Evolutionary conservation across 2,888 invertebrate species (phyloP).

Genomic region (Harpalus rubripes): DNA sequence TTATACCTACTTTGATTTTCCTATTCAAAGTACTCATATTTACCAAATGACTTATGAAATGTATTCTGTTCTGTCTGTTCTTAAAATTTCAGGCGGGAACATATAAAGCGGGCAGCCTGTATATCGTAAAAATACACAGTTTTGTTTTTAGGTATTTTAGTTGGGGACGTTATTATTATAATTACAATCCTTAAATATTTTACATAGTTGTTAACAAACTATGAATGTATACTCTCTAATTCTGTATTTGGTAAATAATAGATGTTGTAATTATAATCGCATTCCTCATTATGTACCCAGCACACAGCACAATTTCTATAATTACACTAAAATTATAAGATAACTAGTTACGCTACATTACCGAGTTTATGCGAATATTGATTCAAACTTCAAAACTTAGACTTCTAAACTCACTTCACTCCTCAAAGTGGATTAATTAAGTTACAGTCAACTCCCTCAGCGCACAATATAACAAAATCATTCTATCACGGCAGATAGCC

Average conservation of each 20-base stretch:
- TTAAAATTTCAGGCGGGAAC: too few relatives aligned
- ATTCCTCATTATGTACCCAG: neutral
- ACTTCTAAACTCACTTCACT: slow-evolving; percentile 16
- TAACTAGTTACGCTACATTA: neutral
- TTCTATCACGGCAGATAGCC: neutral
- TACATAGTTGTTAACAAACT: neutral
- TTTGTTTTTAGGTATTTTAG: too few relatives aligned
- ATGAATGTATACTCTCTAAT: neutral
- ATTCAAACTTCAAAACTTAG: slow-evolving; percentile 40
- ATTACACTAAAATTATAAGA: neutral
- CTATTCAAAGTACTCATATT: too few relatives aligned
- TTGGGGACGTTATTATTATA: too few relatives aligned
- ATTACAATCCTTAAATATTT: too few relatives aligned
- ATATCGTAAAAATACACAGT: too few relatives aligned
- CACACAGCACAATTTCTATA: neutral
- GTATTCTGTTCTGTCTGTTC: too few relatives aligned
- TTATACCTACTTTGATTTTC: too few relatives aligned
- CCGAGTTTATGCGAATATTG: slow-evolving; percentile 28
- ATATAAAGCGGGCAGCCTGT: too few relatives aligned
- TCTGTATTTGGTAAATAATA: neutral
- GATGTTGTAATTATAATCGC: neutral
- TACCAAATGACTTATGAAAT: too few relatives aligned
- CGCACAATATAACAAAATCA: neutral
- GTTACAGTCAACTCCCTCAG: neutral
- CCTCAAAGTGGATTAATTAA: neutral